A percentile compares a stretch with the other conserved stretches of the same genome.
Conservation (phyloP, 2,797 vertebrate genomes). For the Ctenopoma multispine region DNA sequence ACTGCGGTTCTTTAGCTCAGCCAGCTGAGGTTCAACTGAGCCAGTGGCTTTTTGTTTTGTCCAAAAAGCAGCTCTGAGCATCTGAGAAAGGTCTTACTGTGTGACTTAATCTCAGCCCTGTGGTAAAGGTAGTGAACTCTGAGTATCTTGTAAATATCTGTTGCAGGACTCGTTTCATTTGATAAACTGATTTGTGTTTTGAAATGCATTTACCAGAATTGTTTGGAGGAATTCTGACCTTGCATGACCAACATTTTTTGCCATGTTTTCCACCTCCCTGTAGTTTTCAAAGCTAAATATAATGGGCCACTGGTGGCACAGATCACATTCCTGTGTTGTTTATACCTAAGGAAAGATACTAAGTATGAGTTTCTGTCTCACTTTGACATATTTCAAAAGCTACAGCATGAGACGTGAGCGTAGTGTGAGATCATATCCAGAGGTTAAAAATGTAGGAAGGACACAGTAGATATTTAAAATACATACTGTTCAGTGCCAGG, state of each 20-base stretch:
- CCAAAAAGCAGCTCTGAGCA: neutral
- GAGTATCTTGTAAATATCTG: neutral
- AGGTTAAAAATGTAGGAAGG: neutral
- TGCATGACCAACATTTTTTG: neutral
- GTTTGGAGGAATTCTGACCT: neutral
- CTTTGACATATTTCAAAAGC: neutral
- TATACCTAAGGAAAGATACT: neutral
- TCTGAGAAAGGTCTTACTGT: neutral
- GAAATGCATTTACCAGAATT: neutral
- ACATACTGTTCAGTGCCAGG: neutral
- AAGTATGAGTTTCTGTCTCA: neutral
- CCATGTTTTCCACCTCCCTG: neutral
- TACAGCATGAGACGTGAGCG: neutral
- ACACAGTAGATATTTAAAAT: neutral
- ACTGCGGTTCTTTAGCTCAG: neutral
- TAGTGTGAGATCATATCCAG: neutral
- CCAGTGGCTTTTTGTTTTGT: neutral
- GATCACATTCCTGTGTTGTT: slow-evolving; percentile 4
- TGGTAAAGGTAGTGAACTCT: neutral
- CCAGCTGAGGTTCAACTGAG: neutral
- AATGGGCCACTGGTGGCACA: neutral
- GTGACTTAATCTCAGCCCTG: neutral
- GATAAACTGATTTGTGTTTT: too few relatives aligned
- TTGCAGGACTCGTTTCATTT: too few relatives aligned
- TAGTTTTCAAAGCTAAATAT: neutral